phyloP scores from a whole-genome alignment of 2,113 vertebrate genomes.

The Felis chaus region DNA sequence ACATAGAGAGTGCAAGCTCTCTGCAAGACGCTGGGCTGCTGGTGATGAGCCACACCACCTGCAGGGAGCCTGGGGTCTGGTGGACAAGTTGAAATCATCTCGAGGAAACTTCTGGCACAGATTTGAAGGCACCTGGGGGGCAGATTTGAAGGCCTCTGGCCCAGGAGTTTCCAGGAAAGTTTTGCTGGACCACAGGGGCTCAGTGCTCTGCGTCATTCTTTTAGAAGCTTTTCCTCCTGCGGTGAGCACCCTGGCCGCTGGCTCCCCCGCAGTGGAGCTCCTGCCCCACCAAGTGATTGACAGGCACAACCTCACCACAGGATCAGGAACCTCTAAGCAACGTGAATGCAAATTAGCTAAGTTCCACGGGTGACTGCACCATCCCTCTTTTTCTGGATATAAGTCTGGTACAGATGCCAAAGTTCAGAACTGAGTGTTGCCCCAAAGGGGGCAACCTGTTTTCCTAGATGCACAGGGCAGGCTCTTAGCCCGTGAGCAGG shows the following conservation, averaged over 20 bases:
- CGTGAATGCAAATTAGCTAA: neutral
- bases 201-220: neutral
- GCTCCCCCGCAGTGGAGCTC: fast-evolving
- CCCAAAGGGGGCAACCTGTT: neutral
- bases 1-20: neutral
- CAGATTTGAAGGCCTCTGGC: neutral
- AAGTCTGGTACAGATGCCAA: neutral
- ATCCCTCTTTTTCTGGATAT: neutral
- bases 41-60: neutral
- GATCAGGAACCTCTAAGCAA: neutral
- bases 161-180: neutral
- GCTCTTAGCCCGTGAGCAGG: neutral
- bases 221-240: neutral
- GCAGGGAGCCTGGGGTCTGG: neutral
- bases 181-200: neutral
- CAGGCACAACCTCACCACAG: neutral
- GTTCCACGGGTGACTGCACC: fast-evolving
- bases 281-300: fast-evolving
- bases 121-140: neutral
- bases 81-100: neutral
- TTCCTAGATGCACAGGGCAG: neutral
- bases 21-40: neutral
- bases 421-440: neutral
- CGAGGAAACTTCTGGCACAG: fast-evolving
- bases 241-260: neutral